Conservation (phyloP, 2,797 vertebrate species). For the Protosalanx chinensis region DNA sequence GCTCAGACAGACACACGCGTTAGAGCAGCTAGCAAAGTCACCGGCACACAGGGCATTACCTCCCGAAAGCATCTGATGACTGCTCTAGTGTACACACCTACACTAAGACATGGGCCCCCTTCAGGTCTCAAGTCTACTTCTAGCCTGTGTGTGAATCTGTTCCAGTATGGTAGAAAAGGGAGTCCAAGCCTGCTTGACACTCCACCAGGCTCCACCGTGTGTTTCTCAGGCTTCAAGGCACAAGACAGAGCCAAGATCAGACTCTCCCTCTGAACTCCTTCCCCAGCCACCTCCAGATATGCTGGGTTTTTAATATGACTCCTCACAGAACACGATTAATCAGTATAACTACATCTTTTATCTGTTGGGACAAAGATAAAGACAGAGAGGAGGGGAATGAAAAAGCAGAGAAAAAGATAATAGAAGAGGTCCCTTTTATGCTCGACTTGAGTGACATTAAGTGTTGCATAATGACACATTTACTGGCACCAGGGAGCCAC, state of each 20-base stretch:
- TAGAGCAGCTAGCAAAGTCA: constrained; percentile 46
- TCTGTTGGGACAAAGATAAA: neutral
- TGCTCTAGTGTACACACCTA: constrained; percentile 26
- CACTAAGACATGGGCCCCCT: constrained; percentile 44
- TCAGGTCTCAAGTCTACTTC: constrained; percentile 41
- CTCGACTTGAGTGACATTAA: constrained; percentile 70
- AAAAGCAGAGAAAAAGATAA: neutral
- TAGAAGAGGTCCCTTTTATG: constrained; percentile 40
- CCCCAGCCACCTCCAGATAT: constrained; percentile 27
- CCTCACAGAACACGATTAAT: constrained; percentile 17
- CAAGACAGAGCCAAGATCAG: too few relatives aligned
- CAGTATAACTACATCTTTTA: neutral
- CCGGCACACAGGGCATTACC: constrained; percentile 54
- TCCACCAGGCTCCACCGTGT: too few relatives aligned
- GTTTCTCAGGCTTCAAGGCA: too few relatives aligned
- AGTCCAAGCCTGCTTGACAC: too few relatives aligned
- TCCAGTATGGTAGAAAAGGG: too few relatives aligned
- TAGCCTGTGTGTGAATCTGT: neutral
- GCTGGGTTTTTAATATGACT: constrained; percentile 36
- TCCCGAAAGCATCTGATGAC: constrained; percentile 55
- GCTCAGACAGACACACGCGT: constrained; percentile 45
- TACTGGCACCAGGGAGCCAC: constrained; percentile 77
- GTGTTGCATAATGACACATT: constrained; percentile 76
- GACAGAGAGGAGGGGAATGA: neutral
- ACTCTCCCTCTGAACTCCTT: constrained; percentile 1